Evolutionary conservation across 2,888 invertebrate genomes (phyloP).

Genomic region (Phortica magna): DNA sequence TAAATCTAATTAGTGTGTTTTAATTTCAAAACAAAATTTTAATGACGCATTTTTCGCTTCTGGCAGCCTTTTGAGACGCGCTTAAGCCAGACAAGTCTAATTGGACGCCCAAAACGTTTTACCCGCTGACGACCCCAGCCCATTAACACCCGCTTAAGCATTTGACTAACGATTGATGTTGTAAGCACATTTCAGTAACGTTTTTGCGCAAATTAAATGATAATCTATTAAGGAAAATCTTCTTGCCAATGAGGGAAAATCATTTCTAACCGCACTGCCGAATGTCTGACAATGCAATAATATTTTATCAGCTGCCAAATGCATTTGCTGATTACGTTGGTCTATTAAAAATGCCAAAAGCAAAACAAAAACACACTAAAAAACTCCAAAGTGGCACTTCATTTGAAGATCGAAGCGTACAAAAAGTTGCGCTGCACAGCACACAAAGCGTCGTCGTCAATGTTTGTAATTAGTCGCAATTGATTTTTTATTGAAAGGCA

Average conservation of each 20-base stretch:
- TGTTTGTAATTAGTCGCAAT: conserved; percentile 38
- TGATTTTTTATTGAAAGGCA: conserved; percentile 40
- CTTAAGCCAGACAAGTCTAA: background rate
- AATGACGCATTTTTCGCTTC: background rate
- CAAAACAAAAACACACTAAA: background rate
- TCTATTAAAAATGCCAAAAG: background rate
- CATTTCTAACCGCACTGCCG: too few species aligned
- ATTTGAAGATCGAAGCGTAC: background rate
- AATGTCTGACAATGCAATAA: too few species aligned
- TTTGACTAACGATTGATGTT: too few species aligned
- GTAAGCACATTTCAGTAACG: too few species aligned
- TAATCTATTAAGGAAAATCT: too few species aligned
- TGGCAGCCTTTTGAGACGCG: background rate
- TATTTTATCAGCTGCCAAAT: too few species aligned
- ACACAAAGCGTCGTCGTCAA: background rate
- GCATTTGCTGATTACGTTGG: background rate
- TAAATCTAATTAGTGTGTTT: background rate
- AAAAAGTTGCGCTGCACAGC: background rate
- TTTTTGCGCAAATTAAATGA: too few species aligned
- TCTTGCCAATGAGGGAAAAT: too few species aligned
- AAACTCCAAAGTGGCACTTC: too few species aligned
- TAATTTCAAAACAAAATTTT: background rate
- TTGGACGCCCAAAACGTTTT: too few species aligned
- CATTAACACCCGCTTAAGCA: too few species aligned
- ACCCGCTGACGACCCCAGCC: too few species aligned